phyloP scores from a whole-genome alignment of 2,888 invertebrate genomes.

The Kuschelorhynchus macadamiae region DNA sequence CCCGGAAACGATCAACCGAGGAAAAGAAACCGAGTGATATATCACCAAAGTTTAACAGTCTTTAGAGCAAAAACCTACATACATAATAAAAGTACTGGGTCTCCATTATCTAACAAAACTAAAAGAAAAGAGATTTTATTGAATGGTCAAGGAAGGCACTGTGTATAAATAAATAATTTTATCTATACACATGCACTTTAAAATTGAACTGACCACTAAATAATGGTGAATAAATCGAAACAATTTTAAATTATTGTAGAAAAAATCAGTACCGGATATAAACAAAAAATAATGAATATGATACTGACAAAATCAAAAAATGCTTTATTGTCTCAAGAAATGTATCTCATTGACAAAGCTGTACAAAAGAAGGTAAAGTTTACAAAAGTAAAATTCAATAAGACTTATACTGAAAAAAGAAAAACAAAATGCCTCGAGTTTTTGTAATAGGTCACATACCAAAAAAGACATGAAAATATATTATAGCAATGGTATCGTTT shows the following conservation, averaged over 20 bases:
- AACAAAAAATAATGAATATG: too few relatives aligned
- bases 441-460: too few relatives aligned
- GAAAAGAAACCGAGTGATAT: background rate
- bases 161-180: background rate
- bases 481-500: too few relatives aligned
- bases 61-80: constrained; percentile 22
- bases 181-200: background rate
- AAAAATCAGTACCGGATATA: background rate
- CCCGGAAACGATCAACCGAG: too few relatives aligned
- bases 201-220: background rate
- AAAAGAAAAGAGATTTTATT: constrained; percentile 8
- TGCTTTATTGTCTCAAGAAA: too few relatives aligned
- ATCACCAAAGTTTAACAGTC: constrained; percentile 13
- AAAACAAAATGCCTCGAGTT: too few relatives aligned
- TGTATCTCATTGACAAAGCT: too few relatives aligned
- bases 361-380: too few relatives aligned
- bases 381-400: too few relatives aligned
- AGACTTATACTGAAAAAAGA: too few relatives aligned
- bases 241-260: background rate
- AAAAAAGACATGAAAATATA: too few relatives aligned
- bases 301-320: too few relatives aligned
- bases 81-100: constrained; percentile 19
- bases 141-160: constrained; percentile 19
- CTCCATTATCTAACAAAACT: constrained; percentile 25
- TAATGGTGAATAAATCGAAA: background rate